phyloP scores from a whole-genome alignment of 2,797 vertebrate genomes.

The Takifugu rubripes region DNA sequence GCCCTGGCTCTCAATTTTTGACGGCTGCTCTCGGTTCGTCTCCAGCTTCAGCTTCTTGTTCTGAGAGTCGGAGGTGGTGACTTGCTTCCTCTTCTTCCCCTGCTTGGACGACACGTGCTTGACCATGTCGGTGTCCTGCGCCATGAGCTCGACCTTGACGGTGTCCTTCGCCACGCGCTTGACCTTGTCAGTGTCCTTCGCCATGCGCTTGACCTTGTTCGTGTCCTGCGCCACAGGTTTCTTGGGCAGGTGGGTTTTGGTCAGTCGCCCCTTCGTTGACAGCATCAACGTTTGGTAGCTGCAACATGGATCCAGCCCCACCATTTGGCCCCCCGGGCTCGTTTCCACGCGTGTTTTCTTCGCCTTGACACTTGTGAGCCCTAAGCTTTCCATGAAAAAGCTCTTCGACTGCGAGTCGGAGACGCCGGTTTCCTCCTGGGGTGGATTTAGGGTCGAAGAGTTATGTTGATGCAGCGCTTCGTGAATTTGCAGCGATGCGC shows the following conservation, averaged over 20 bases:
- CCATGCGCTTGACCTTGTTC: conserved; percentile 86
- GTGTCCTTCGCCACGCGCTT: conserved; percentile 76
- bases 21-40: conserved; percentile 30
- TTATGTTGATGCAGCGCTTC: conserved; percentile 81
- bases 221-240: conserved; percentile 85
- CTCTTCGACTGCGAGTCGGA: conserved; percentile 69
- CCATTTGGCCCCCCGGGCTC: conserved; percentile 77
- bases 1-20: conserved; percentile 19
- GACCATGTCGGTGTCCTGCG: conserved; percentile 85
- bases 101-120: conserved; percentile 85
- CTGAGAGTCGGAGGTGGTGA: conserved; percentile 63
- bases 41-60: conserved; percentile 75
- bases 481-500: conserved; percentile 84
- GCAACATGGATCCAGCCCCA: conserved; percentile 90
- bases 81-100: conserved; percentile 88
- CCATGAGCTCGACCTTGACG: conserved; percentile 70
- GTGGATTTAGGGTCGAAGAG: conserved; percentile 27
- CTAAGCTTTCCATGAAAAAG: conserved; percentile 83
- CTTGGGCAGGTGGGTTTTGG: conserved; percentile 78
- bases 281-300: conserved; percentile 98
- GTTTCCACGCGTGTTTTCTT: conserved; percentile 49
- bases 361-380: conserved; percentile 71
- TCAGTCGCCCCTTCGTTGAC: conserved; percentile 89
- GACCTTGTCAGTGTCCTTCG: conserved; percentile 63
- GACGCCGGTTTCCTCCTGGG: conserved; percentile 34